Evolutionary conservation across 2,797 vertebrate genomes (phyloP), one percentile per base, ranked within the genome.

Genomic region (Typhlichthys eigenmanni): DNA sequence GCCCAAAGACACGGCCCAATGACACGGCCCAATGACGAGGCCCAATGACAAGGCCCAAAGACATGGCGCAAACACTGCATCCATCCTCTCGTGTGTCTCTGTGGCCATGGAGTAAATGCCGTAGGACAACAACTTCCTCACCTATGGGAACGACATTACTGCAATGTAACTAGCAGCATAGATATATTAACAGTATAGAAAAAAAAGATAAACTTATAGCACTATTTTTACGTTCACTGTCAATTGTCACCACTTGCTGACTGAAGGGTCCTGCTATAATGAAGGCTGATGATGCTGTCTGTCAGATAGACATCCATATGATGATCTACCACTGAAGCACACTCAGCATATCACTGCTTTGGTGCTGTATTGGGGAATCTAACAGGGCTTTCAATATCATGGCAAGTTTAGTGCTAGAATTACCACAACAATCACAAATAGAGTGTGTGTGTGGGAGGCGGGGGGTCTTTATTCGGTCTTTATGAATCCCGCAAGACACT

Each of bases 121-220:
- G 14, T 85, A 81, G 78, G 78, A 91, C 88, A 92, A 92, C 90
- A 88, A 91, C 90, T 92, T 93, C 92, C 92, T 91, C 76, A 82
- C 76, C 78, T 60, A 82, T 75, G 74, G 91, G 90, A 90, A 92
- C 85, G 89, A 92, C 88, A 83, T 90, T 82, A 81, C 87, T 92
- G 88, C 89, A 85, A 84, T 75, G 76, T 85, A 80, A 83, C 72
- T 87, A 90, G 87, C 90, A 92, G 85, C 82, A 82, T 85, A 90
- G 83, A 88, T 85, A 86, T 90, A 91, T 92, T 90, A 88, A 85
- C 88, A 89, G 62, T 88, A 89, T 92, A 91, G 86, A 76, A 90
- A 89, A 79, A 69, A 53, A 60, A 77, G 53, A 29, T 55, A 55
- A 91, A 93, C 90, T 90, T 91, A 90, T 89, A 93, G 92, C 92